A percentile compares a stretch with the other conserved stretches of the same genome.
These are phyloP conservation scores for Penelope pileata DNA, from an alignment of 2,113 vertebrate genomes.

Conservation along the genomic window DNA sequence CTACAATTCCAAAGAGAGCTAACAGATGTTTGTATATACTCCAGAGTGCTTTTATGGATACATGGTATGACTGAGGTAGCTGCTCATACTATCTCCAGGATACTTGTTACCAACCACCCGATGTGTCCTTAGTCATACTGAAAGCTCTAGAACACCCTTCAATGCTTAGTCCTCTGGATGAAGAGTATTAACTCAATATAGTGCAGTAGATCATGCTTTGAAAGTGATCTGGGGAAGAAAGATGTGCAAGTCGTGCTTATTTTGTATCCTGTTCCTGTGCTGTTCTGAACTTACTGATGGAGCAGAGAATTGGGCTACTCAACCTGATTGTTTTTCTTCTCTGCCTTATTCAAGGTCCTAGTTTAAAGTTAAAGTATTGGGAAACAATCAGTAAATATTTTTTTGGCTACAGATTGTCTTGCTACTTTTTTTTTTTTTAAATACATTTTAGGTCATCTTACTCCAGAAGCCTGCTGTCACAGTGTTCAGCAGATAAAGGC, in stretches of 20 bases:
- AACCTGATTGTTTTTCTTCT: background rate
- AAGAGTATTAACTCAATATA: too few relatives aligned
- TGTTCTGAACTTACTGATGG: background rate
- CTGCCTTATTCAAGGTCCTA: background rate
- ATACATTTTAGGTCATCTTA: rapidly evolving
- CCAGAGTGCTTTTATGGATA: background rate
- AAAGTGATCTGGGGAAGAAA: too few relatives aligned
- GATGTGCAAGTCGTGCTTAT: background rate
- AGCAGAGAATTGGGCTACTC: background rate
- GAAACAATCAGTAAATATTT: background rate
- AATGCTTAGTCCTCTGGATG: too few relatives aligned
- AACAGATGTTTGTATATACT: background rate
- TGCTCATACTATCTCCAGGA: background rate
- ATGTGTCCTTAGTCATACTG: too few relatives aligned
- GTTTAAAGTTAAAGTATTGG: background rate
- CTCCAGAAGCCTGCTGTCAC: background rate
- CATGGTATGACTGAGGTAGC: too few relatives aligned
- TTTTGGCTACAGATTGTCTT: background rate
- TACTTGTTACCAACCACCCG: background rate
- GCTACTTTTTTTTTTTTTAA: background rate
- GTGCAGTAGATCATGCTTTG: too few relatives aligned
- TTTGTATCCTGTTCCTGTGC: background rate
- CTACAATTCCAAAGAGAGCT: background rate
- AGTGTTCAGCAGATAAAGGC: background rate
- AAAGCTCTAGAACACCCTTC: too few relatives aligned